A percentile compares a stretch with the other conserved stretches of the same genome.
Conservation (phyloP, 2,797 vertebrate genomes). For the Liasis olivaceus region DNA sequence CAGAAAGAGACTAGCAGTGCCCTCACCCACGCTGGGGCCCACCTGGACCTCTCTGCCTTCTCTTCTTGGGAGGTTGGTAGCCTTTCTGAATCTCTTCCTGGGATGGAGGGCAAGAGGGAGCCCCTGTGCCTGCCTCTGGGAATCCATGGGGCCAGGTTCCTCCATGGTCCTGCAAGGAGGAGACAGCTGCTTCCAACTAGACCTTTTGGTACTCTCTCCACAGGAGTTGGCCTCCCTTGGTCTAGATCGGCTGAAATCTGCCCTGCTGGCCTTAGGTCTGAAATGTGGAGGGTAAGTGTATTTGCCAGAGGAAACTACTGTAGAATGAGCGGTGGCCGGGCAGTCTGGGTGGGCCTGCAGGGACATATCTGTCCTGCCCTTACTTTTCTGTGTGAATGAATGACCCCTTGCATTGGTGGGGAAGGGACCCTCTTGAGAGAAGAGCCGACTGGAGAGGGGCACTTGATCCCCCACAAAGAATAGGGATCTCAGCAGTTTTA, state of each 20-base stretch:
- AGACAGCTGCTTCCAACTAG: too few relatives aligned
- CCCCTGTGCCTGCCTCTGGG: background rate
- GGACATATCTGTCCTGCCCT: too few relatives aligned
- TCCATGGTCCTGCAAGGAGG: background rate
- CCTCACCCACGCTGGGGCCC: constrained; percentile 94
- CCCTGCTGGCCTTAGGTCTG: constrained; percentile 92
- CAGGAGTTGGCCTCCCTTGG: constrained; percentile 97
- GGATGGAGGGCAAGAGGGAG: too few relatives aligned
- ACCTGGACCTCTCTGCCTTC: constrained; percentile 96
- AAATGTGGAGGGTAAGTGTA: constrained; percentile 95
- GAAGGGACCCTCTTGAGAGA: background rate
- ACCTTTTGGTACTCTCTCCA: background rate
- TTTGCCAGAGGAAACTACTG: background rate
- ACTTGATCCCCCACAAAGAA: background rate
- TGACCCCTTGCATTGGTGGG: background rate
- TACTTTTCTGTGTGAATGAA: background rate
- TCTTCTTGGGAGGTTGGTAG: constrained; percentile 94
- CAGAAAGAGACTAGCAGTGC: constrained; percentile 99
- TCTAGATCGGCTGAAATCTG: constrained; percentile 96
- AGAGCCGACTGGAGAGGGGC: background rate
- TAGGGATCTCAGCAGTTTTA: background rate
- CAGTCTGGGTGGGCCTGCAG: fast-evolving
- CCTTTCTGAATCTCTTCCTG: background rate
- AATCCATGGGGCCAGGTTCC: background rate
- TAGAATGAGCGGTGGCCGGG: background rate